A percentile compares a stretch with the other conserved stretches of the same genome.
Conservation (phyloP, 2,888 invertebrate genomes). For the Acleris sparsana region DNA sequence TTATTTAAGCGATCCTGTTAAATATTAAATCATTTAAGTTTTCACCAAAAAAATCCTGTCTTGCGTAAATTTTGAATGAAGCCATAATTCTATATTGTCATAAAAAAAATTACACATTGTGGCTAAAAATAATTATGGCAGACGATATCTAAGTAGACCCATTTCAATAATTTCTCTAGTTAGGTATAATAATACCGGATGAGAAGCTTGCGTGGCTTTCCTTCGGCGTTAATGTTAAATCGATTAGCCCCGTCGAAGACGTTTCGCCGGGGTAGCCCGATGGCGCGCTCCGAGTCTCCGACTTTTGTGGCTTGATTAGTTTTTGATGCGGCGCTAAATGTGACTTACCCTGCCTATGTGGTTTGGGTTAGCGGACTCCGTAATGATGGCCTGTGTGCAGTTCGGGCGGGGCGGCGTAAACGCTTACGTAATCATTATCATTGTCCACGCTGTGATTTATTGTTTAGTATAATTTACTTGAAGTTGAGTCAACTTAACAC, state of each 20-base stretch:
- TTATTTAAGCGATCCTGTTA: too few species aligned
- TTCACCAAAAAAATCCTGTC: too few species aligned
- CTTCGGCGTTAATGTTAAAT: conserved; percentile 57
- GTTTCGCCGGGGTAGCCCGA: conserved; percentile 60
- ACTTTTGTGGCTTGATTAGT: conserved; percentile 80
- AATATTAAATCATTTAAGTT: too few species aligned
- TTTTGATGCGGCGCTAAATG: conserved; percentile 82
- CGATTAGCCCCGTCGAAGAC: conserved; percentile 71
- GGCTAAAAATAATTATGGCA: too few species aligned
- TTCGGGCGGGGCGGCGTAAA: conserved; percentile 70
- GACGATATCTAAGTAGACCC: too few species aligned
- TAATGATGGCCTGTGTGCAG: conserved; percentile 74
- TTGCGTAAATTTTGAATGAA: too few species aligned
- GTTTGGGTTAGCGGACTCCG: conserved; percentile 65
- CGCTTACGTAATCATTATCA: conserved; percentile 70
- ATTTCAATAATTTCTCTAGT: neutral
- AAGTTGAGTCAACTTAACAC: conserved; percentile 37
- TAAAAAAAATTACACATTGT: too few species aligned
- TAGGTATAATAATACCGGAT: neutral
- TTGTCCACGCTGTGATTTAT: conserved; percentile 48
- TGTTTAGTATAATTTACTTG: conserved; percentile 37
- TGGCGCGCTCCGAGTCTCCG: conserved; percentile 65
- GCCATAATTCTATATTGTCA: too few species aligned
- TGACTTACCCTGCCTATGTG: conserved; percentile 71
- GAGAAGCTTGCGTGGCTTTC: conserved; percentile 50